Evolutionary conservation across 2,113 vertebrate genomes (phyloP), one percentile per base, ranked within the genome.

Genomic region (Centropus bengalensis): DNA sequence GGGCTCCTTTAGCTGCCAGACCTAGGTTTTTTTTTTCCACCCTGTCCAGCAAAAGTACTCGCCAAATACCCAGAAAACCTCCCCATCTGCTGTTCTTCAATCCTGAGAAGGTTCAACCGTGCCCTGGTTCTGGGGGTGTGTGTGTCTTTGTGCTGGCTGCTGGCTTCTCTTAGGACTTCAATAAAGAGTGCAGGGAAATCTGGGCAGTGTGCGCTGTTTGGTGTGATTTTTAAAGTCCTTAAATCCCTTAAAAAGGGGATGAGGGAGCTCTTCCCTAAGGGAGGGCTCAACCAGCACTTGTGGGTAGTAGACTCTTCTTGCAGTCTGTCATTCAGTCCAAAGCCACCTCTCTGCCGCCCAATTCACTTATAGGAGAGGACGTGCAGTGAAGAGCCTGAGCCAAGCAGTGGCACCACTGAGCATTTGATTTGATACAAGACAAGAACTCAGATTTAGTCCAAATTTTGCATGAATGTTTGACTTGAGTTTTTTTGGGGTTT

Each of bases 81-180:
- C 23, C 73, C 32, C 1, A 4, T 44, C 22, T 69, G 32, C 59
- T 81, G 45, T 16, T 32, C 36, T 56, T 51, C 67, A 42, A 1
- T 38, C 22, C 52, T 0, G 0, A 26, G 36, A 76, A 77, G 58
- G 8, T 40, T 77, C 23, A 44, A 54, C 6, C 1, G 1, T 23
- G 17, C 44, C 28, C 60, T 77, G 20, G 9, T 52, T 82, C 80
- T 52, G 44, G 63, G 21, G 33, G 63, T 59, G 24, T 66, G 36
- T 13, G 14, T 36, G 45, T 9, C 28, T 74, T 74, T 49, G 18
- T 33, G 45, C 16, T 62, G 36, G 36, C 24, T 21, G 26, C 33
- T 49, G 42, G 27, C 58, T 77, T 69, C 56, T 68, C 0, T 58
- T 73, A 73, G 42, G 62, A 20, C 24, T 40, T 77, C 38, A 15